phyloP scores from a whole-genome alignment of 2,888 invertebrate species.

The Habrosyne pyritoides region DNA sequence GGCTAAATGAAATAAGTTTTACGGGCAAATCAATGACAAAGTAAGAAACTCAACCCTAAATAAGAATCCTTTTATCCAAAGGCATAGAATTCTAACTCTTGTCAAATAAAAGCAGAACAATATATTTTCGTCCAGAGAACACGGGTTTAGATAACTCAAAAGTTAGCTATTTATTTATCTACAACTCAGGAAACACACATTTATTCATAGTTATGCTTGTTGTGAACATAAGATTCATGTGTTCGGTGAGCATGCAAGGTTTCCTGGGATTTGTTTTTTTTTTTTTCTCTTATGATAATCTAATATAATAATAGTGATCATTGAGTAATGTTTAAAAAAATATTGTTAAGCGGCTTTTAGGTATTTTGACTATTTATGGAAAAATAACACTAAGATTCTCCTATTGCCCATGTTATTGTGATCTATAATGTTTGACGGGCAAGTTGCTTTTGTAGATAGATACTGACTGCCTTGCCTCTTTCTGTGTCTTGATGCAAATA shows the following conservation, averaged over 20 bases:
- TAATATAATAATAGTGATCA: no score
- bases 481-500: no score
- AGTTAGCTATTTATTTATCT: conserved; percentile 12
- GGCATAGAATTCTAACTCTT: neutral
- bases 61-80: neutral
- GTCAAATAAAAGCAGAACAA: conserved; percentile 7
- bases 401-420: no score
- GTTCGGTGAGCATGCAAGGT: conserved; percentile 15
- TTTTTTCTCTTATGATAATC: no score
- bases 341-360: no score
- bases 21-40: neutral
- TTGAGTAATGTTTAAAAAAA: no score
- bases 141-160: conserved; percentile 11
- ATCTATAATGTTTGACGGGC: no score
- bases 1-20: no score
- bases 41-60: neutral
- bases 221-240: conserved; percentile 15
- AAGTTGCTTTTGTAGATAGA: no score
- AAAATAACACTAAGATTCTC: no score
- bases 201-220: conserved; percentile 30
- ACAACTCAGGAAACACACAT: conserved; percentile 17
- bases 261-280: conserved; percentile 9
- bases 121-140: conserved; percentile 12
- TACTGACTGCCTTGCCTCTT: no score
- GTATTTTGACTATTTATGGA: no score